Conservation (phyloP, 2,113 vertebrate genomes). For the Menidia beryllina region DNA sequence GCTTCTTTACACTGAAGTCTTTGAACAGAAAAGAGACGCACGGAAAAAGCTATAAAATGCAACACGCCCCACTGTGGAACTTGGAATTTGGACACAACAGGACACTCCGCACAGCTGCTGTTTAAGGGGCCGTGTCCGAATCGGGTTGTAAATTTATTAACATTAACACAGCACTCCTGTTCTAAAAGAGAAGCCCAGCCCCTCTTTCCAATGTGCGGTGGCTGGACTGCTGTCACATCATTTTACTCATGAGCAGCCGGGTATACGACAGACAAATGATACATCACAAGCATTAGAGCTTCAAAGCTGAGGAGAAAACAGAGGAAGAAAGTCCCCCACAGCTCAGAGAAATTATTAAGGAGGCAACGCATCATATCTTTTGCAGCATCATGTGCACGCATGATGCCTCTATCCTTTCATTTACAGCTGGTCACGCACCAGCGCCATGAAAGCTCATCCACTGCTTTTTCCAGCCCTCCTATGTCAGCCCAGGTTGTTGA, state of each 20-base stretch:
- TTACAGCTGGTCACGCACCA: slow-evolving; percentile 49
- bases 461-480: slow-evolving; percentile 36
- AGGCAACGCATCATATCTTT: slow-evolving; percentile 53
- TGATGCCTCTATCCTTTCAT: slow-evolving; percentile 36
- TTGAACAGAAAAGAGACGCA: slow-evolving; percentile 6
- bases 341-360: slow-evolving; percentile 43
- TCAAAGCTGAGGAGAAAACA: slow-evolving; percentile 60
- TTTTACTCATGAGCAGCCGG: slow-evolving; percentile 37
- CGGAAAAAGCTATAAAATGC: slow-evolving; percentile 21
- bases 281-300: slow-evolving; percentile 67
- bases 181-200: slow-evolving; percentile 29
- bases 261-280: slow-evolving; percentile 57
- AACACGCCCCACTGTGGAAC: slow-evolving; percentile 5
- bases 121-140: slow-evolving; percentile 20
- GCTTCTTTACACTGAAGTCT: slow-evolving; percentile 8
- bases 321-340: slow-evolving; percentile 48
- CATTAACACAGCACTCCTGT: slow-evolving; percentile 27
- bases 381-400: slow-evolving; percentile 24
- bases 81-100: slow-evolving; percentile 37
- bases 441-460: slow-evolving; percentile 27
- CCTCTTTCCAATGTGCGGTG: slow-evolving; percentile 24
- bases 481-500: slow-evolving; percentile 46
- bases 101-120: slow-evolving; percentile 34
- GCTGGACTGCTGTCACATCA: slow-evolving; percentile 44
- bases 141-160: slow-evolving; percentile 32